phyloP scores from a whole-genome alignment of 2,113 vertebrate species.

The Nymphicus hollandicus region DNA sequence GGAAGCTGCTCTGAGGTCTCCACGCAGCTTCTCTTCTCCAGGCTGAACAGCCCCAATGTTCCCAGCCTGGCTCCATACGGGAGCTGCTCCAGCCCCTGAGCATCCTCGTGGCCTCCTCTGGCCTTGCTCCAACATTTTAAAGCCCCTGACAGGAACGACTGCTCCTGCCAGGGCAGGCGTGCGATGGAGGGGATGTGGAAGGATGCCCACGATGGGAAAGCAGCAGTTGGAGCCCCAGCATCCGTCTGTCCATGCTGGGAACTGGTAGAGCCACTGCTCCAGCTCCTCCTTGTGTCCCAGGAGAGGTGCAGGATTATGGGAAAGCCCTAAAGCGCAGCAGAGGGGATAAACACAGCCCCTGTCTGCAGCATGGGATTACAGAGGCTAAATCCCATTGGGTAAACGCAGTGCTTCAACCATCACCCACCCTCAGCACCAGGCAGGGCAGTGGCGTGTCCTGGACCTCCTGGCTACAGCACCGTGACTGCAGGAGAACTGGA shows the following conservation, averaged over 20 bases:
- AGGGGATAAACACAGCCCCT: not conserved
- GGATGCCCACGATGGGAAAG: not conserved
- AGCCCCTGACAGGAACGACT: not conserved
- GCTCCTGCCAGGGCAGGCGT: not conserved
- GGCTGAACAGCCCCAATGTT: not conserved
- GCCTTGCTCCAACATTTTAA: not conserved
- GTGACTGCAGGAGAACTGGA: not conserved
- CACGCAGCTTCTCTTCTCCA: too few species aligned
- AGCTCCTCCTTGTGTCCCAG: not conserved
- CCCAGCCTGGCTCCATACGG: not conserved
- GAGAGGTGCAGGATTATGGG: not conserved
- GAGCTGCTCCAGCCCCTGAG: not conserved
- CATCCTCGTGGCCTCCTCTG: not conserved
- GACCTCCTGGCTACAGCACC: not conserved
- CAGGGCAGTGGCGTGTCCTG: not conserved
- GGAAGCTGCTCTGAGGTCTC: too few species aligned
- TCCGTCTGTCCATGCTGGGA: not conserved
- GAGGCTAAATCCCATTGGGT: not conserved
- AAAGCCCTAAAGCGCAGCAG: not conserved
- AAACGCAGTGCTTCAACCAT: not conserved
- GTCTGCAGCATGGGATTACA: not conserved
- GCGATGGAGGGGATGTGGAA: not conserved
- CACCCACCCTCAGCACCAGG: fast-evolving
- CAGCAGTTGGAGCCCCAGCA: not conserved
- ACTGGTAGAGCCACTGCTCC: not conserved